Evolutionary conservation across 2,888 invertebrate species (phyloP).

Genomic region (Stenotaenia linearis): DNA sequence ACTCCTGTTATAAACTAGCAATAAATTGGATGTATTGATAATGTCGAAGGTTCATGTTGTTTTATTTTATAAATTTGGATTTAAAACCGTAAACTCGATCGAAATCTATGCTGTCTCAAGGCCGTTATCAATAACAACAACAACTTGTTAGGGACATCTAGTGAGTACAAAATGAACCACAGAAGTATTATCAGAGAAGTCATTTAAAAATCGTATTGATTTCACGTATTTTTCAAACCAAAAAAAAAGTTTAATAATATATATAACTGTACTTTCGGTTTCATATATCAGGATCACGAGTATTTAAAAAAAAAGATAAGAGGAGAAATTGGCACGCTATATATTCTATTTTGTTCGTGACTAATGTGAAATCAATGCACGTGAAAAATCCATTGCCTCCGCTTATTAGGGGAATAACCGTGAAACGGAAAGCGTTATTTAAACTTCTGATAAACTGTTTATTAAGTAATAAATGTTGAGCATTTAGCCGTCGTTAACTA

Average conservation of each 20-base stretch:
- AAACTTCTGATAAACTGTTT: neutral
- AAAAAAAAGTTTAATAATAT: neutral
- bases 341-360: conserved; percentile 17
- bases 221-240: neutral
- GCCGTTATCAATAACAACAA: neutral
- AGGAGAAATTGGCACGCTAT: neutral
- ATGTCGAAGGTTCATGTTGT: too few relatives aligned
- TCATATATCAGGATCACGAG: neutral
- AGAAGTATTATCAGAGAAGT: neutral
- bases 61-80: neutral
- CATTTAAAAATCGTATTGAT: neutral
- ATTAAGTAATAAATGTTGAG: neutral
- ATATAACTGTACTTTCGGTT: neutral
- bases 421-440: neutral
- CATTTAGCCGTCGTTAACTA: neutral
- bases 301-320: neutral
- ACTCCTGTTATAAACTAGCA: neutral
- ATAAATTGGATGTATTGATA: conserved; percentile 1
- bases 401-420: neutral
- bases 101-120: neutral
- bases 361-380: conserved; percentile 23
- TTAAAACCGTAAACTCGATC: too few relatives aligned
- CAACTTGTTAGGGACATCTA: neutral
- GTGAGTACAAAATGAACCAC: neutral
- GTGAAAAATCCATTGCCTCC: conserved; percentile 7